These are phyloP conservation scores for Setophaga coronata DNA, from an alignment of 2,113 vertebrate genomes.

Conservation along the genomic window DNA sequence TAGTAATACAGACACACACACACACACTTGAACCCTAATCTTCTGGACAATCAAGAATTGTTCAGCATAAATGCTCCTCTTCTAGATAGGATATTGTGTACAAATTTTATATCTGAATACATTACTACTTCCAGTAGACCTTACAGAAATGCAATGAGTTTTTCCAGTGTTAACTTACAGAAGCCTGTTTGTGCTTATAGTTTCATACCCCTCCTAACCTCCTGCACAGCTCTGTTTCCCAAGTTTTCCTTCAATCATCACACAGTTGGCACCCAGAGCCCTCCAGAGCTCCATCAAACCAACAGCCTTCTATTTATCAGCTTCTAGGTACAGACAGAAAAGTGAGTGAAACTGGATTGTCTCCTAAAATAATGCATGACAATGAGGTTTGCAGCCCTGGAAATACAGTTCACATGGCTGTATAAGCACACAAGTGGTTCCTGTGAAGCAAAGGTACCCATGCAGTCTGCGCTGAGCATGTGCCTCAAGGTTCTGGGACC, in stretches of 20 bases:
- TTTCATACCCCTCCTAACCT: background rate
- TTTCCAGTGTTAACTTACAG: background rate
- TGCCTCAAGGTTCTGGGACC: background rate
- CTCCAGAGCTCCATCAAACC: background rate
- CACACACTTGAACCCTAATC: background rate
- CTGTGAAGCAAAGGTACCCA: background rate
- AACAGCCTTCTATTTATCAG: background rate
- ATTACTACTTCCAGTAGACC: background rate
- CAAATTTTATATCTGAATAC: background rate
- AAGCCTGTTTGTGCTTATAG: background rate
- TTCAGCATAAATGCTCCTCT: background rate
- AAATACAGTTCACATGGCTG: background rate
- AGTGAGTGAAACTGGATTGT: background rate
- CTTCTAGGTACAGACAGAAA: background rate
- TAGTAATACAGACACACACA: background rate
- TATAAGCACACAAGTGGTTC: background rate
- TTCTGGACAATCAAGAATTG: background rate
- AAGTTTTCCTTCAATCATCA: background rate
- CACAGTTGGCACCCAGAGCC: background rate
- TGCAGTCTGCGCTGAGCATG: fast-evolving
- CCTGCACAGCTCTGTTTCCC: background rate
- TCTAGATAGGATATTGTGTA: background rate
- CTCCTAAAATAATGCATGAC: background rate
- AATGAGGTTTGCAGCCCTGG: background rate
- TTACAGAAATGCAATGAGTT: background rate